Conservation (phyloP, 1,140 invertebrate species). For the silkworm (Bombyx mori) region DNA sequence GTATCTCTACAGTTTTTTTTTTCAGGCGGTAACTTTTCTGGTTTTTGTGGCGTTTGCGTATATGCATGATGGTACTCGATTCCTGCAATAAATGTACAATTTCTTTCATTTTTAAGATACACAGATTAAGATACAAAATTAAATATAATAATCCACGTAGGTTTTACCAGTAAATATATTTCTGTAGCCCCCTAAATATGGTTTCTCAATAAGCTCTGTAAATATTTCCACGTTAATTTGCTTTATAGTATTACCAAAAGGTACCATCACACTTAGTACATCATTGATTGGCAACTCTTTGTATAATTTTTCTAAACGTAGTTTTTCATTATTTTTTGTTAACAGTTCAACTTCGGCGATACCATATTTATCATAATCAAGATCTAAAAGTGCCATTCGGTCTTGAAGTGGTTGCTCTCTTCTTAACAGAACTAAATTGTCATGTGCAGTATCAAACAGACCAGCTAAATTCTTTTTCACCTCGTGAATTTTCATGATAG, state of each 20-base stretch:
- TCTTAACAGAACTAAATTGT: constrained; percentile 50
- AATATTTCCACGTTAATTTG: constrained; percentile 74
- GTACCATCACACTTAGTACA: constrained; percentile 69
- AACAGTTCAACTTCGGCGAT: constrained; percentile 61
- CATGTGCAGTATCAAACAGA: constrained; percentile 47
- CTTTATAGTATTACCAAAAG: constrained; percentile 55
- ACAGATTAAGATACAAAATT: neutral
- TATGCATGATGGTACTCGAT: constrained; percentile 74
- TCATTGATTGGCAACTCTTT: constrained; percentile 66
- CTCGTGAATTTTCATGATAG: constrained; percentile 54
- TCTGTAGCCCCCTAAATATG: constrained; percentile 76
- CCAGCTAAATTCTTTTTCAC: constrained; percentile 62
- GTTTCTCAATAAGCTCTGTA: constrained; percentile 72
- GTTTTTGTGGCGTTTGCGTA: constrained; percentile 75
- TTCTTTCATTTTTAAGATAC: neutral
- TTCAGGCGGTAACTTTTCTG: constrained; percentile 62
- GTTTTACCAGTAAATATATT: constrained; percentile 66
- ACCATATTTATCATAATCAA: constrained; percentile 66
- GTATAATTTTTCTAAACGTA: constrained; percentile 61
- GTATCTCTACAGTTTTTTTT: constrained; percentile 71
- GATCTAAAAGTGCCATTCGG: constrained; percentile 46
- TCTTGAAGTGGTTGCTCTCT: constrained; percentile 51
- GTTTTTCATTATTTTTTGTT: constrained; percentile 51
- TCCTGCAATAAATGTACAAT: constrained; percentile 30
- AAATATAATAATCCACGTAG: neutral